phyloP scores from a whole-genome alignment of 2,113 vertebrate species.

The Trichechus manatus region DNA sequence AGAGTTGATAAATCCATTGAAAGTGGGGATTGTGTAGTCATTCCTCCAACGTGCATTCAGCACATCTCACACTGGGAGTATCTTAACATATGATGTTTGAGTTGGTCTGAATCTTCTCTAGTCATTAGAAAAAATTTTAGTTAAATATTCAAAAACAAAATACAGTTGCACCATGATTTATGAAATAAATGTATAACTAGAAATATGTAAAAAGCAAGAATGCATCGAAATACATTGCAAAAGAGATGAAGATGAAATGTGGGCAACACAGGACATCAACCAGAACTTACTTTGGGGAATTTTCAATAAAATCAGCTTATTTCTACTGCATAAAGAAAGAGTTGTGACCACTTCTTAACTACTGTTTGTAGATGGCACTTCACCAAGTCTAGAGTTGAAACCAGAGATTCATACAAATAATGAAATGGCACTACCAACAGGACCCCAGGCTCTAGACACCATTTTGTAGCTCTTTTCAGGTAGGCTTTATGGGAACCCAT shows the following conservation, averaged over 20 bases:
- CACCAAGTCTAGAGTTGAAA: background rate
- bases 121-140: background rate
- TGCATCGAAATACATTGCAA: background rate
- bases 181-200: background rate
- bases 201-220: background rate
- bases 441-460: background rate
- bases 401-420: background rate
- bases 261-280: background rate
- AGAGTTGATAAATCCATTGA: background rate
- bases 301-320: background rate
- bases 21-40: background rate
- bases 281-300: background rate
- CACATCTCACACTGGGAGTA: background rate
- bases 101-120: background rate
- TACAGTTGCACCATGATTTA: background rate
- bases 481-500: background rate
- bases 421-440: background rate
- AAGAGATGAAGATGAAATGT: background rate
- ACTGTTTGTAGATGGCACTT: background rate
- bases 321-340: background rate
- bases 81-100: background rate
- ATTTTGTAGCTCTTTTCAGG: background rate
- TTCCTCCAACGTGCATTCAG: background rate
- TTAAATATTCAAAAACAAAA: conserved; percentile 29
- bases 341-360: background rate